A percentile compares a stretch with the other conserved stretches of the same genome.
Conservation (phyloP, 2,888 invertebrate genomes). For the Nasonia oneida region DNA sequence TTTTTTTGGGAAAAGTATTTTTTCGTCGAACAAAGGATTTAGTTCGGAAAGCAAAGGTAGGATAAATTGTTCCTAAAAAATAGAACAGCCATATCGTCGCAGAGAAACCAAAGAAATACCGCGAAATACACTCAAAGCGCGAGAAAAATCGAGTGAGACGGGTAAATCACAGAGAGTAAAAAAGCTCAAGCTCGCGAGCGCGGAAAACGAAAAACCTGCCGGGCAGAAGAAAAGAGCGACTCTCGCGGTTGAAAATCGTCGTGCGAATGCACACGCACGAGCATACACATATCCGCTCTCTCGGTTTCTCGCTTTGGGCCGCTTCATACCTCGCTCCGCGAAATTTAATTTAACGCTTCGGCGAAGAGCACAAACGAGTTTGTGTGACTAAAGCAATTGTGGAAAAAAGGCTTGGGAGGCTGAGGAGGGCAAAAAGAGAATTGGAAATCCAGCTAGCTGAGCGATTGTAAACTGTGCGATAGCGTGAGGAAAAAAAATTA, state of each 20-base stretch:
- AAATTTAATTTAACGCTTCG: slow-evolving; percentile 61
- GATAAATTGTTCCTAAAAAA: too few relatives aligned
- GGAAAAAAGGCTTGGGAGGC: slow-evolving; percentile 17
- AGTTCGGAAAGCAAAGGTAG: too few relatives aligned
- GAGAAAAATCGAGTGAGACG: background rate
- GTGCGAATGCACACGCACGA: background rate
- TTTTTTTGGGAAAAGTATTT: background rate
- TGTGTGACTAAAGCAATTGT: slow-evolving; percentile 51
- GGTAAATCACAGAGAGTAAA: background rate
- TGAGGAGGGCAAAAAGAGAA: slow-evolving; percentile 13
- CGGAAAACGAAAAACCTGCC: background rate
- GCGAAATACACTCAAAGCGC: background rate
- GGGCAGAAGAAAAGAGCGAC: background rate
- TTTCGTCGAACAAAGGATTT: background rate
- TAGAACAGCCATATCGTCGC: too few relatives aligned
- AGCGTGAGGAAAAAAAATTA: background rate
- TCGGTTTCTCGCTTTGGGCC: background rate
- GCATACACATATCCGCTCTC: background rate
- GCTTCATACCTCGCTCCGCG: slow-evolving; percentile 28
- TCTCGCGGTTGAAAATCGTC: slow-evolving; percentile 13
- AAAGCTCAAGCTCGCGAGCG: background rate
- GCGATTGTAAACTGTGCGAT: slow-evolving; percentile 25
- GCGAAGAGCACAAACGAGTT: slow-evolving; percentile 58
- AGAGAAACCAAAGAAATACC: background rate
- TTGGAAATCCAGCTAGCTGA: slow-evolving; percentile 37